These are phyloP conservation scores for Onychorhynchus coronatus DNA, from an alignment of 2,113 vertebrate species.

Conservation along the genomic window DNA sequence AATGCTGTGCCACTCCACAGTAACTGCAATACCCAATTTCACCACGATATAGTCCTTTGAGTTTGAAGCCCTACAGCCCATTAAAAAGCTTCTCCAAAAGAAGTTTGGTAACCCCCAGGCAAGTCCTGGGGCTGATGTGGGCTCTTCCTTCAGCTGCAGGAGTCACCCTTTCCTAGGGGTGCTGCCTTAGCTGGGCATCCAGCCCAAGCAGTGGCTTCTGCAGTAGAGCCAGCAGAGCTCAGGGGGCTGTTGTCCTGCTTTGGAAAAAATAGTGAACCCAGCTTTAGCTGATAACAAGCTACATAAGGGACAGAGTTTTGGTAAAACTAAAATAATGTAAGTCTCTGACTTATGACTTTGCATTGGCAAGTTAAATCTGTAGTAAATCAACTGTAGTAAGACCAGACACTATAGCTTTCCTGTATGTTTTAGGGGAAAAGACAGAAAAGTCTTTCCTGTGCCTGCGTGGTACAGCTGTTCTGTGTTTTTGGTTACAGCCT, in stretches of 20 bases:
- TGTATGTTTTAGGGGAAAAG: background rate
- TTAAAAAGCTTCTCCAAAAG: background rate
- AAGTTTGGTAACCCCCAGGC: background rate
- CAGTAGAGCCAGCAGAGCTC: fast-evolving
- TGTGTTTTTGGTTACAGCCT: background rate
- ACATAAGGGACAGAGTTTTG: background rate
- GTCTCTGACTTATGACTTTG: background rate
- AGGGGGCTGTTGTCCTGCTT: background rate
- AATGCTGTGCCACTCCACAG: background rate
- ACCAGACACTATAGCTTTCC: background rate
- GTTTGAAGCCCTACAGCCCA: background rate
- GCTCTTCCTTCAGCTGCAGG: background rate
- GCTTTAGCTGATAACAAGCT: background rate
- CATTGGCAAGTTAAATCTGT: background rate
- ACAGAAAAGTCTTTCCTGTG: background rate
- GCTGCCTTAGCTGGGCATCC: background rate
- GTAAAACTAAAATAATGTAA: background rate
- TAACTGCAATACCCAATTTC: background rate
- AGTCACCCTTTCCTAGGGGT: background rate
- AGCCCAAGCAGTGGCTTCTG: background rate
- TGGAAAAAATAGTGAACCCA: background rate
- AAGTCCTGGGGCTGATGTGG: too few relatives aligned
- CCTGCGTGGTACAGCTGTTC: background rate
- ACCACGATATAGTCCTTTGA: fast-evolving
- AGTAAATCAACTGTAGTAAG: background rate